Conservation (phyloP, 1,140 invertebrate species). For the Cylas formicarius region DNA sequence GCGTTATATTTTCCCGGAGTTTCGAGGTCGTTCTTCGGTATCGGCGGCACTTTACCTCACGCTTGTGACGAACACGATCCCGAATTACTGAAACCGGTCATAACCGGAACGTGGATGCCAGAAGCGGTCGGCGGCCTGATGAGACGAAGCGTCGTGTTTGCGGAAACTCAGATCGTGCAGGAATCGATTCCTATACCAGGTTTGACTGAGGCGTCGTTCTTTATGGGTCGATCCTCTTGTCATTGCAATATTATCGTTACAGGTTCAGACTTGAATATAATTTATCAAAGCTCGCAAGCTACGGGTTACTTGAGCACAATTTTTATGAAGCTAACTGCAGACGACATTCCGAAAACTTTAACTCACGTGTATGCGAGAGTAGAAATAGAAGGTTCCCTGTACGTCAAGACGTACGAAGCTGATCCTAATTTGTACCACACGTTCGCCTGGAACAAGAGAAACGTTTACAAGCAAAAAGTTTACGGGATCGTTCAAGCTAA, state of each 20-base stretch:
- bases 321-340: constrained; percentile 81
- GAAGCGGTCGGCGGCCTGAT: constrained; percentile 75
- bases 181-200: constrained; percentile 87
- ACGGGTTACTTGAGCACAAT: constrained; percentile 89
- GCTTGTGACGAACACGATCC: constrained; percentile 82
- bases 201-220: constrained; percentile 4
- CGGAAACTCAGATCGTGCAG: constrained; percentile 89
- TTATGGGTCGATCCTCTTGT: too few relatives aligned
- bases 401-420: constrained; percentile 89
- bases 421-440: constrained; percentile 91
- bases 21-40: constrained; percentile 48
- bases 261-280: constrained; percentile 82
- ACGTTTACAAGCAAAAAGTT: constrained; percentile 95
- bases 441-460: constrained; percentile 94
- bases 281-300: constrained; percentile 88
- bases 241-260: constrained; percentile 84
- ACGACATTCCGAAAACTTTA: constrained; percentile 68
- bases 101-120: constrained; percentile 79
- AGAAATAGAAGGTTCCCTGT: constrained; percentile 57
- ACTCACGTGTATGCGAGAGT: constrained; percentile 87
- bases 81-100: constrained; percentile 68
- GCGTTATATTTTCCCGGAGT: constrained; percentile 55
- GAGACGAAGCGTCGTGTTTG: constrained; percentile 73
- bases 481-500: constrained; percentile 82
- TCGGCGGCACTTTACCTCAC: constrained; percentile 46